phyloP scores from a whole-genome alignment of 2,113 vertebrate species.

The Corvus cornix region DNA sequence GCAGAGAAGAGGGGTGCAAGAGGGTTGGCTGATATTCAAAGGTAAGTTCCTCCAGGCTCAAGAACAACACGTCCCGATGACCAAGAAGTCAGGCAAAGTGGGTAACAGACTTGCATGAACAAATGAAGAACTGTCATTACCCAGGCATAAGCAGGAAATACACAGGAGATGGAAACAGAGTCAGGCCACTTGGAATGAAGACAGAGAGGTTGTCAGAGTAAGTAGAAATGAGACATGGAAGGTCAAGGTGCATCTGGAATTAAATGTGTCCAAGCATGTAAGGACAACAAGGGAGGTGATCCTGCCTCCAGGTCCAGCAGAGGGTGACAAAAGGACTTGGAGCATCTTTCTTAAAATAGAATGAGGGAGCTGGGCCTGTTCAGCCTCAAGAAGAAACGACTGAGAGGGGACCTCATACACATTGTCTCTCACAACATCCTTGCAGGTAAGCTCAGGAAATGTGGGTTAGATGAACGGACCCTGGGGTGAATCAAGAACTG shows the following conservation, averaged over 20 bases:
- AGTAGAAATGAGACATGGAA: not conserved
- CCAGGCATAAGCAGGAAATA: not conserved
- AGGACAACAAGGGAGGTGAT: not conserved
- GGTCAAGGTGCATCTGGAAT: not conserved
- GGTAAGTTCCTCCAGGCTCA: not conserved
- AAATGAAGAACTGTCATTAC: not conserved
- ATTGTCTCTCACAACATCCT: not conserved
- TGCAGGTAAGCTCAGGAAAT: not conserved
- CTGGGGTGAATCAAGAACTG: not conserved
- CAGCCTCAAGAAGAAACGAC: not conserved
- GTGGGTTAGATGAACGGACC: not conserved
- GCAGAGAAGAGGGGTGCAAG: not conserved
- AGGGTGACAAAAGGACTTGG: not conserved
- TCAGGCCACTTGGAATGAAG: not conserved
- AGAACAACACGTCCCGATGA: fast-evolving
- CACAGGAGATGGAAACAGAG: not conserved
- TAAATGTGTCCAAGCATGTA: not conserved
- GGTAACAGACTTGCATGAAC: not conserved
- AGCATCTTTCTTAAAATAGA: not conserved
- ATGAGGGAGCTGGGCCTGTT: not conserved
- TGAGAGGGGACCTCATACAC: not conserved
- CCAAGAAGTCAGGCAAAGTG: not conserved
- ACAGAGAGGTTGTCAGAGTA: not conserved
- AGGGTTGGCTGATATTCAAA: not conserved
- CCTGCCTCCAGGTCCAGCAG: not conserved